Percentiles rank a stretch among this genome's conserved stretches.
Evolutionary conservation across 2,797 vertebrate species (phyloP).

Genomic region (Coranthus polyacanthus): DNA sequence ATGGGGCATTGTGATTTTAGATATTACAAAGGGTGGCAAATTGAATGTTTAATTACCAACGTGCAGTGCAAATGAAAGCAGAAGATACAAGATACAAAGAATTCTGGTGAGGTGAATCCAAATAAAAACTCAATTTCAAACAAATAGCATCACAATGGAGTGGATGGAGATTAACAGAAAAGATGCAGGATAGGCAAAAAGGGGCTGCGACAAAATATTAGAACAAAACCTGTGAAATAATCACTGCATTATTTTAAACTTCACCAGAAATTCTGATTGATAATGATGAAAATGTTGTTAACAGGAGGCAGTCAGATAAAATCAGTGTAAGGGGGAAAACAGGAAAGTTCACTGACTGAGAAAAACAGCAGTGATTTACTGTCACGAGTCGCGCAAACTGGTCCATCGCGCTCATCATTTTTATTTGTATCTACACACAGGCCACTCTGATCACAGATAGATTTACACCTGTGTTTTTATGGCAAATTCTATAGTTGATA

Average conservation of each 20-base stretch:
- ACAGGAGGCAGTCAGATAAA: constrained; percentile 3
- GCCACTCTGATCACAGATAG: constrained; percentile 6
- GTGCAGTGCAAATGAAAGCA: constrained; percentile 3
- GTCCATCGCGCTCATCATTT: constrained; percentile 24
- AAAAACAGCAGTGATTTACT: constrained; percentile 49
- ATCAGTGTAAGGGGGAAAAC: constrained; percentile 2
- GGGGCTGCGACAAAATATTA: not conserved
- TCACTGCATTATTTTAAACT: constrained; percentile 12
- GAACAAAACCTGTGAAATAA: not conserved
- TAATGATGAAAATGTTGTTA: constrained; percentile 6
- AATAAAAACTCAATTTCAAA: constrained; percentile 4
- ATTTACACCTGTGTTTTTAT: constrained; percentile 10
- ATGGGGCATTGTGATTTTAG: constrained; percentile 13
- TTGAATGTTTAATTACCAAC: constrained; percentile 28
- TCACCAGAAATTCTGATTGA: constrained; percentile 26
- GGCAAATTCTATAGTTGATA: constrained; percentile 4
- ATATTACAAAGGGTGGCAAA: constrained; percentile 8
- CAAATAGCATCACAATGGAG: constrained; percentile 5
- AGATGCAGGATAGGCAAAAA: too few relatives aligned
- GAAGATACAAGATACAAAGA: not conserved
- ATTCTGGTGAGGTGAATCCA: not conserved
- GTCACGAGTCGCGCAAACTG: constrained; percentile 25
- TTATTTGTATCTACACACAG: constrained; percentile 34
- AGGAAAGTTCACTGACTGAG: constrained; percentile 15
- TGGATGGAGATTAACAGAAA: not conserved